Percentiles rank a stretch among this genome's conserved stretches.
phyloP scores from a whole-genome alignment of 2,888 invertebrate species.

The Cheilosia impressa region DNA sequence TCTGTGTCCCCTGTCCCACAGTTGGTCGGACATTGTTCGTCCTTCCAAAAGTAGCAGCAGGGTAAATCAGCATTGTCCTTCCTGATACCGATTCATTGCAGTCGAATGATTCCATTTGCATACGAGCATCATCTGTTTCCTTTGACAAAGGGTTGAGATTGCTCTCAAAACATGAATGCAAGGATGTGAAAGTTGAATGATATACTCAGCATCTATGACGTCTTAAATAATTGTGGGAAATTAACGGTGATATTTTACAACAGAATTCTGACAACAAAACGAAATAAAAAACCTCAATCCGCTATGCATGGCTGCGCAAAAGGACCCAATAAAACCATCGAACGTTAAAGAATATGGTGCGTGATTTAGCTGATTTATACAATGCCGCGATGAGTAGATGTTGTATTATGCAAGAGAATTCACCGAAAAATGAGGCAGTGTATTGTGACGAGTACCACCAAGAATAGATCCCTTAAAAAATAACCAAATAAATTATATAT shows the following conservation, averaged over 20 bases:
- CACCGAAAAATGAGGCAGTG: conserved; percentile 33
- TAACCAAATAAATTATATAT: not conserved
- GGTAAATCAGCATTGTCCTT: conserved; percentile 20
- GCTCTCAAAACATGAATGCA: not conserved
- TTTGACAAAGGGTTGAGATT: conserved; percentile 24
- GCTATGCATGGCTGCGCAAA: conserved; percentile 37
- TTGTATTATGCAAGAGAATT: conserved; percentile 37
- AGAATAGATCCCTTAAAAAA: not conserved
- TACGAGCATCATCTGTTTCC: conserved; percentile 20
- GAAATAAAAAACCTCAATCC: conserved; percentile 25
- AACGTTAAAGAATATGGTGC: not conserved
- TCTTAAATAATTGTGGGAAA: conserved; percentile 63
- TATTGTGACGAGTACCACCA: conserved; percentile 9
- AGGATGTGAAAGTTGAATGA: conserved; percentile 1
- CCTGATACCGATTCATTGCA: conserved; percentile 18
- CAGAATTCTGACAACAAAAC: conserved; percentile 6
- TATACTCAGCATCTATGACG: conserved; percentile 16
- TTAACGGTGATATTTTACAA: conserved; percentile 44
- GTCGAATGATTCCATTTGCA: conserved; percentile 57
- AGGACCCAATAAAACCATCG: conserved; percentile 24
- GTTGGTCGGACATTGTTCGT: conserved; percentile 9
- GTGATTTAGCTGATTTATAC: conserved; percentile 1
- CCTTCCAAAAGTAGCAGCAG: conserved; percentile 12
- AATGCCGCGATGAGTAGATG: conserved; percentile 21
- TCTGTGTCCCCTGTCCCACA: conserved; percentile 21